phyloP scores from a whole-genome alignment of 2,888 invertebrate genomes.

The Protophormia terraenovae region DNA sequence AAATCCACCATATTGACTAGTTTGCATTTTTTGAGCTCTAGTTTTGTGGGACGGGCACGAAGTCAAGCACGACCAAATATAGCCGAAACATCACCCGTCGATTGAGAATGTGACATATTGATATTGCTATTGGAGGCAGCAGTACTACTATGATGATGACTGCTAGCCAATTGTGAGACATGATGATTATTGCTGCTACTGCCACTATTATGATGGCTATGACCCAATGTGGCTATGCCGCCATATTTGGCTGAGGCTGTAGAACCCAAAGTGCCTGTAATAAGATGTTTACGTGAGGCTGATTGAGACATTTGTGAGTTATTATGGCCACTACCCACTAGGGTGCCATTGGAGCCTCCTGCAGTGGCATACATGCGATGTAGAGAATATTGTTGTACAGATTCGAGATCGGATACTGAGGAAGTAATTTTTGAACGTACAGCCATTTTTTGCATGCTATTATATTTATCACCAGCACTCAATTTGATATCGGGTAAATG shows the following conservation, averaged over 20 bases:
- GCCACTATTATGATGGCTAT: constrained; percentile 73
- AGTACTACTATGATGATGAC: constrained; percentile 26
- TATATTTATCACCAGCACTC: constrained; percentile 79
- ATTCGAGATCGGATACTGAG: constrained; percentile 80
- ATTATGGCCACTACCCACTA: constrained; percentile 73
- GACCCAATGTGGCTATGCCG: constrained; percentile 73
- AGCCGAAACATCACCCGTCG: constrained; percentile 85
- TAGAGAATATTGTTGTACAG: constrained; percentile 80
- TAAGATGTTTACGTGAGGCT: constrained; percentile 78
- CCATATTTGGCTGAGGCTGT: constrained; percentile 78
- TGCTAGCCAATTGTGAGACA: constrained; percentile 49
- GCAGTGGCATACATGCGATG: constrained; percentile 80
- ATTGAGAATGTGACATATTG: constrained; percentile 84
- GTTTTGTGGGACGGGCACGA: constrained; percentile 79
- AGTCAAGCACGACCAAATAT: constrained; percentile 86
- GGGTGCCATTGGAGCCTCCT: constrained; percentile 71
- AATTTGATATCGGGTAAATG: constrained; percentile 81
- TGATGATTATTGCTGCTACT: constrained; percentile 72
- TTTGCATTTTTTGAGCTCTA: constrained; percentile 81
- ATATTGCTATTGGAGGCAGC: constrained; percentile 66
- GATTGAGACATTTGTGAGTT: constrained; percentile 69
- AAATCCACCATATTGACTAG: constrained; percentile 82
- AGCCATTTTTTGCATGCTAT: constrained; percentile 80
- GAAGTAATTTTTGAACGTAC: constrained; percentile 80
- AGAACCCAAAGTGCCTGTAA: constrained; percentile 72